Base-by-base conservation (phyloP, 2,113 vertebrate genomes). In the Oriolus oriolus region DNA sequence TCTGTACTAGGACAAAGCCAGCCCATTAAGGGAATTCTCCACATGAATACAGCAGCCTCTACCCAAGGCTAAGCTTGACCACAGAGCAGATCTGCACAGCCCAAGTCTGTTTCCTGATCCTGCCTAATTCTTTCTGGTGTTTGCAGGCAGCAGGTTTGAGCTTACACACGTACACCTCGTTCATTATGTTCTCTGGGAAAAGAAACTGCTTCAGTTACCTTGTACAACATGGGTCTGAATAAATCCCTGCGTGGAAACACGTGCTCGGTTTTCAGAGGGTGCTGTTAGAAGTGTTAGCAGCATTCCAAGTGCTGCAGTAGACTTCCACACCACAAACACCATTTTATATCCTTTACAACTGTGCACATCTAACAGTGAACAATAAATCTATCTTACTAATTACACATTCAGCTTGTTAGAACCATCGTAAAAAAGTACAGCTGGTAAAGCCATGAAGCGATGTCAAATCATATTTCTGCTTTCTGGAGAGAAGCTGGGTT, bases 311-410 rank as follows among this genome's bases (percentile, higher is more conserved):
- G 47, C 64, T 92, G 93, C 90, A 95, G 95, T 95, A 97, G 93
- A 94, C 97, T 97, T 98, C 98, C 97, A 95, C 95, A 96, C 97
- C 97, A 96, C 97, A 96, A 96, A 97, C 97, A 97, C 96, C 95
- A 90, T 96, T 97, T 97, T 93, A 97, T 91, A 93, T 73, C 96
- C 97, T 96, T 97, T 91, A 95, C 95, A 94, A 95, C 80, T 37
- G 59, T 31, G 90, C 89, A 96, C 84, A 94, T 93, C 84, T 95
- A 97, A 96, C 56, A 87, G 95, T 44, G 49, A 97, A 97, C 97
- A 96, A 98, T 98, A 98, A 98, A 98, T 98, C 98, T 97, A 97
- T 96, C 97, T 96, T 49, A 81, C 95, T 97, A 98, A 98, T 98
- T 98, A 97, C 88, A 97, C 96, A 82, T 96, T 95, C 95, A 96